These are phyloP conservation scores for Neosilurus hyrtlii DNA, from an alignment of 2,797 vertebrate species.

Conservation along the genomic window DNA sequence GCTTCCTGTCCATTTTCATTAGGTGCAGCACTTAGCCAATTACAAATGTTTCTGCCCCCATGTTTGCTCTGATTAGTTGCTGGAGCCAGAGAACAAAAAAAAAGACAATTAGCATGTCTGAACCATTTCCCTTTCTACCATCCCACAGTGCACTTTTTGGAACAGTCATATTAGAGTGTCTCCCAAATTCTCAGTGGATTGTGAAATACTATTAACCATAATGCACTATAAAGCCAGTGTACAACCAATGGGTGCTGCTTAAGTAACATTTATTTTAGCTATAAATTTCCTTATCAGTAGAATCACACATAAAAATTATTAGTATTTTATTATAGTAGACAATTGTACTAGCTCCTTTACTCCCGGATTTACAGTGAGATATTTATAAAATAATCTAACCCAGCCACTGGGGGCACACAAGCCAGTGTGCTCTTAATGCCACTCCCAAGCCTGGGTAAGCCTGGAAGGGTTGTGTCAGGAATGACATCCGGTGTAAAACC, in stretches of 20 bases:
- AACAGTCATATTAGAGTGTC: neutral
- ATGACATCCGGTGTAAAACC: too few relatives aligned
- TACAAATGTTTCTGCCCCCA: conserved; percentile 27
- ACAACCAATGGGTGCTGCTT: neutral
- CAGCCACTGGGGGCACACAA: too few relatives aligned
- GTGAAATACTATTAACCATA: neutral
- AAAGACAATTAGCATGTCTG: conserved; percentile 9
- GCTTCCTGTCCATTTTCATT: conserved; percentile 32
- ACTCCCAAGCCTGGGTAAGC: too few relatives aligned
- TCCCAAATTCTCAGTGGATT: neutral
- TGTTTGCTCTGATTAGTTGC: neutral
- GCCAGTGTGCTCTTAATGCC: too few relatives aligned
- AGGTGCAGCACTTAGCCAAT: conserved; percentile 57
- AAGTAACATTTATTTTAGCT: neutral
- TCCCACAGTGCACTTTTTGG: conserved; percentile 1
- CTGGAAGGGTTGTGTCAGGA: too few relatives aligned
- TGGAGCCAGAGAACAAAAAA: conserved; percentile 19
- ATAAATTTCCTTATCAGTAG: too few relatives aligned
- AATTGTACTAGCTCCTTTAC: too few relatives aligned
- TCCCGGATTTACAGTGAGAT: too few relatives aligned
- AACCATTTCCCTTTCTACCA: neutral
- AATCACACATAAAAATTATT: neutral
- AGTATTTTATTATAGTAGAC: too few relatives aligned
- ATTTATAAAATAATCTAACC: too few relatives aligned
- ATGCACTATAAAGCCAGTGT: neutral